Evolutionary conservation across 2,888 invertebrate genomes (phyloP), one percentile per base, ranked within the genome.

Genomic region (Parnassius apollo): DNA sequence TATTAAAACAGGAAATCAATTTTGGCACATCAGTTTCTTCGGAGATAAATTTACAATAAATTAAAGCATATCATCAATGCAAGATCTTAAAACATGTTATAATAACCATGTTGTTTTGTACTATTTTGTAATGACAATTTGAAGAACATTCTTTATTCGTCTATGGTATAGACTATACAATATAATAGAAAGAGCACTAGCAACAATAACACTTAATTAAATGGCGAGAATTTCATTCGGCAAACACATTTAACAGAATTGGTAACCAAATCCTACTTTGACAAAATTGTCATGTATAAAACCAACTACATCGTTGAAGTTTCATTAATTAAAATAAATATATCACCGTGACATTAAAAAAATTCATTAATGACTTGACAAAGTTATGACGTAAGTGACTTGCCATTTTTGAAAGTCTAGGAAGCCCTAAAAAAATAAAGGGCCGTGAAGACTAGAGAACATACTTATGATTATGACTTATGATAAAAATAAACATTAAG

Each of bases 11-110:
- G 51, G 45, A 56, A 51, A 59, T 57, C 45, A 57, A 57, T 60
- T 61, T 64, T 59, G 64, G 64, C 64, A 64, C 64, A 60, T 59
- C 18, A 55, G 45, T 61, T 55, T 55, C 62, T 52, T 60, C 44
- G 52, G 55, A 25, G 62, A 52, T 56, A 64, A 44, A 13, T 49
- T 49, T 8, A 57, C 60, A 57, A 63, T 59, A 59, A 59, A 64
- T 64, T 59, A 64, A 59, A 57, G 52, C 62, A 42, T 52, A 56
- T 45, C 50, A 46, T 12, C 18, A 49, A n/a, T 50, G 12, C 22
- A 48, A 42, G 11, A 51, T 35, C 45, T 59, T 46, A 62, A 11
- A 46, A 42, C 25, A 55, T 48, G 51, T 25, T 4, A 59, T 42
- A 45, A 59, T 50, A 63, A 54, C 42, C 58, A 46, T 44, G 51